Conservation (phyloP, 2,888 invertebrate genomes). For the Gnatocerus cornutus region DNA sequence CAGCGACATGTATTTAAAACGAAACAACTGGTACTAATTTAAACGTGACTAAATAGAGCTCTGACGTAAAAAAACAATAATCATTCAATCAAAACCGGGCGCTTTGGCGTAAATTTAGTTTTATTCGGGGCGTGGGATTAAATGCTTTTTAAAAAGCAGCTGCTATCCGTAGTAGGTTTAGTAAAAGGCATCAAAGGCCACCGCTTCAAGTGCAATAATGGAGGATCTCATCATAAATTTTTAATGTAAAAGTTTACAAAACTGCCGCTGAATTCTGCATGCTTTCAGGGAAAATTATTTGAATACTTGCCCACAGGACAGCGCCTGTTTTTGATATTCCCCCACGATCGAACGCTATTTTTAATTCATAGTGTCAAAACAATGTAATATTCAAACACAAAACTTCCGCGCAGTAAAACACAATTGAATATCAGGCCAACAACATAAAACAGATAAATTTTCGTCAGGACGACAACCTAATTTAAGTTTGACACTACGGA, state of each 20-base stretch:
- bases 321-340: background rate
- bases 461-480: slow-evolving; percentile 29
- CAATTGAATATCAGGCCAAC: slow-evolving; percentile 7
- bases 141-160: background rate
- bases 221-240: slow-evolving; percentile 1
- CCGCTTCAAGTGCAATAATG: background rate
- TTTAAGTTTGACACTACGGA: slow-evolving; percentile 35
- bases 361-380: no score
- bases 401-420: no score
- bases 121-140: background rate
- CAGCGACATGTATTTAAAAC: background rate
- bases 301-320: slow-evolving; percentile 2
- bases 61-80: background rate
- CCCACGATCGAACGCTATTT: background rate
- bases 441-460: slow-evolving; percentile 30
- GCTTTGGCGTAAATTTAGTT: no score
- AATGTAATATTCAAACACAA: no score
- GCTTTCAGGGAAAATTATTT: slow-evolving; percentile 9
- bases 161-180: background rate
- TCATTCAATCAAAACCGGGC: background rate
- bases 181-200: slow-evolving; percentile 7
- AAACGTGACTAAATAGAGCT: background rate
- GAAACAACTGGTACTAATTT: background rate
- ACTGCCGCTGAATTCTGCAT: slow-evolving; percentile 1
- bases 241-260: slow-evolving; percentile 2